Conservation (phyloP, 1,140 invertebrate species). For the Bradysia coprophila region DNA sequence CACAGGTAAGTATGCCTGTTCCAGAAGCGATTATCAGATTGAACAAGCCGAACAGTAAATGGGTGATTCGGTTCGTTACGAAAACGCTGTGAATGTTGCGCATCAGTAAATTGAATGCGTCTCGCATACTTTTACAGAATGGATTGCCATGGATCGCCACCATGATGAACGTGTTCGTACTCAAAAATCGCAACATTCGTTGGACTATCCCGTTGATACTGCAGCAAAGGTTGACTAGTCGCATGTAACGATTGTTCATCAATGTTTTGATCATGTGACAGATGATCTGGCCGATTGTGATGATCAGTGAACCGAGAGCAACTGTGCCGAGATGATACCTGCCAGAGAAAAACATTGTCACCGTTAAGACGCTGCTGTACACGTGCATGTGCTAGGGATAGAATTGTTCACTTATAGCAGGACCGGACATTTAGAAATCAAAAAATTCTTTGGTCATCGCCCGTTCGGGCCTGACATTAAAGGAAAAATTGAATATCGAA, state of each 20-base stretch:
- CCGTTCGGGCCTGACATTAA: too few species aligned
- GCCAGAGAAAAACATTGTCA: too few species aligned
- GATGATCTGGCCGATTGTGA: constrained; percentile 78
- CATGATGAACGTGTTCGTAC: constrained; percentile 92
- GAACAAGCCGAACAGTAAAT: constrained; percentile 78
- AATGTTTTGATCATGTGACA: constrained; percentile 64
- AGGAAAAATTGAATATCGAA: neutral
- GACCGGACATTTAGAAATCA: too few species aligned
- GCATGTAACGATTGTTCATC: constrained; percentile 62
- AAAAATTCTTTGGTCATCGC: too few species aligned
- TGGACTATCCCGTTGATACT: constrained; percentile 43
- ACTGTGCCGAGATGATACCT: constrained; percentile 82
- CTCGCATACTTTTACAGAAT: constrained; percentile 75
- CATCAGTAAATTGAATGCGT: constrained; percentile 78
- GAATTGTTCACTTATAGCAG: too few species aligned
- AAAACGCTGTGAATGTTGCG: constrained; percentile 73
- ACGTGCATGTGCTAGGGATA: too few species aligned
- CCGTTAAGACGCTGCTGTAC: neutral
- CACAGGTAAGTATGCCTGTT: constrained; percentile 46
- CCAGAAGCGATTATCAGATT: constrained; percentile 63
- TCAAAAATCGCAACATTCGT: constrained; percentile 68
- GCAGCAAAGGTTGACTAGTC: constrained; percentile 77
- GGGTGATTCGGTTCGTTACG: constrained; percentile 79
- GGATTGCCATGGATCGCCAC: constrained; percentile 86
- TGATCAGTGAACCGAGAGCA: constrained; percentile 82